A percentile compares a stretch with the other conserved stretches of the same genome.
phyloP scores from a whole-genome alignment of 2,113 vertebrate genomes.

The Scatophagus argus region DNA sequence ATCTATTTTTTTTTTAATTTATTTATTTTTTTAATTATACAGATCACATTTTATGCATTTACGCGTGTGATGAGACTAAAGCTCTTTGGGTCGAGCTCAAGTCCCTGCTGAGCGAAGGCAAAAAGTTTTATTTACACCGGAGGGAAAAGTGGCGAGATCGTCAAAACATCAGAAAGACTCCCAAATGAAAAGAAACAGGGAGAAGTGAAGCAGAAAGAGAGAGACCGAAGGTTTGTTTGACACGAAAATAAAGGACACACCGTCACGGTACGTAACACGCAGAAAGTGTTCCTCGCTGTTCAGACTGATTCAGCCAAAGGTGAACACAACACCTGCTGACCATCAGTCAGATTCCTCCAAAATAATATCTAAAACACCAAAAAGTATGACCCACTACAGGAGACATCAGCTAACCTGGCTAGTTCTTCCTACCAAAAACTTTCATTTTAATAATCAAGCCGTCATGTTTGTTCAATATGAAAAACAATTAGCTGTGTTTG shows the following conservation, averaged over 20 bases:
- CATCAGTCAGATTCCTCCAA: not conserved
- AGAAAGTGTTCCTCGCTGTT: not conserved
- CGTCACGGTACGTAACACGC: too few species aligned
- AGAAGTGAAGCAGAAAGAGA: not conserved
- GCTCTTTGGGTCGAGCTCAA: not conserved
- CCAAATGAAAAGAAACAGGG: not conserved
- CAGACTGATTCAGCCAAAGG: not conserved
- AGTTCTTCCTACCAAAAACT: too few species aligned
- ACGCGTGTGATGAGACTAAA: not conserved
- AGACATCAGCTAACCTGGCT: too few species aligned
- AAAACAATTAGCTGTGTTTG: not conserved
- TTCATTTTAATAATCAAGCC: not conserved
- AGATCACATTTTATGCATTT: not conserved
- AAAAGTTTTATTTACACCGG: not conserved
- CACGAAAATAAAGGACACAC: not conserved
- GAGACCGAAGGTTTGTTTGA: too few species aligned
- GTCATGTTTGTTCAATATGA: not conserved
- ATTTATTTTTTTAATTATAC: not conserved
- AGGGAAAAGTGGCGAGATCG: not conserved
- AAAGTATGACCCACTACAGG: too few species aligned
- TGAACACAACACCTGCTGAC: too few species aligned
- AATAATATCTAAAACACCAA: not conserved
- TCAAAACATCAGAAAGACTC: slow-evolving; percentile 2
- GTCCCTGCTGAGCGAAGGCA: not conserved
- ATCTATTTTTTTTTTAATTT: not conserved